phyloP scores from a whole-genome alignment of 2,888 invertebrate genomes.

The Archips crataeganus region DNA sequence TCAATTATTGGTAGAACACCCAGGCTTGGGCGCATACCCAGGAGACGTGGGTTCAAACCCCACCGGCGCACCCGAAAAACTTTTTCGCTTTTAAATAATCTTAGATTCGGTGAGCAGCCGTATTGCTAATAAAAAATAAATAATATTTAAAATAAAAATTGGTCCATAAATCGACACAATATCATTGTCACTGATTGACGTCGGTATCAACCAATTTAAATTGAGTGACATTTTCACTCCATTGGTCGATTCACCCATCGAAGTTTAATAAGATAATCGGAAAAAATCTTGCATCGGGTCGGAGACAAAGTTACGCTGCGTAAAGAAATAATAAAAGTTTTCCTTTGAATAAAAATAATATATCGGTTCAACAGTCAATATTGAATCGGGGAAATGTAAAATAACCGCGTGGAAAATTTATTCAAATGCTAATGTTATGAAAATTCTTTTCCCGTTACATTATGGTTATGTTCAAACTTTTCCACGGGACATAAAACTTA shows the following conservation, averaged over 20 bases:
- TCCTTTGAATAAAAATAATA: slow-evolving; percentile 18
- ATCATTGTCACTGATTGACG: too few relatives aligned
- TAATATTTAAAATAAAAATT: too few relatives aligned
- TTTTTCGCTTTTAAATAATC: too few relatives aligned
- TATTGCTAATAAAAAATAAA: too few relatives aligned
- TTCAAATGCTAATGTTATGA: slow-evolving; percentile 39
- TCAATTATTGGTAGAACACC: too few relatives aligned
- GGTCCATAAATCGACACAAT: too few relatives aligned
- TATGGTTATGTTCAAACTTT: slow-evolving; percentile 29
- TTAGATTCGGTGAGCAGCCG: too few relatives aligned
- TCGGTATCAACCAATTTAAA: too few relatives aligned
- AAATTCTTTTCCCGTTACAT: slow-evolving; percentile 28
- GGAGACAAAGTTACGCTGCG: not conserved
- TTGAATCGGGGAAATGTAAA: slow-evolving; percentile 14
- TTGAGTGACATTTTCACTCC: too few relatives aligned
- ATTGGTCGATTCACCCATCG: not conserved
- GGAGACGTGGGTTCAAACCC: too few relatives aligned
- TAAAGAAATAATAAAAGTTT: slow-evolving; percentile 11
- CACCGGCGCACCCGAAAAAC: too few relatives aligned
- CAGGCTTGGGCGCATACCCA: too few relatives aligned
- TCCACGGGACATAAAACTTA: not conserved
- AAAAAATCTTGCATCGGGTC: not conserved
- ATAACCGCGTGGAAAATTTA: slow-evolving; percentile 34
- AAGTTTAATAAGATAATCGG: not conserved
- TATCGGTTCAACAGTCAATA: slow-evolving; percentile 16